Evolutionary conservation across 1,140 invertebrate species (phyloP), one percentile per base, ranked within the genome.

Genomic region (Heliconius nattereri): DNA sequence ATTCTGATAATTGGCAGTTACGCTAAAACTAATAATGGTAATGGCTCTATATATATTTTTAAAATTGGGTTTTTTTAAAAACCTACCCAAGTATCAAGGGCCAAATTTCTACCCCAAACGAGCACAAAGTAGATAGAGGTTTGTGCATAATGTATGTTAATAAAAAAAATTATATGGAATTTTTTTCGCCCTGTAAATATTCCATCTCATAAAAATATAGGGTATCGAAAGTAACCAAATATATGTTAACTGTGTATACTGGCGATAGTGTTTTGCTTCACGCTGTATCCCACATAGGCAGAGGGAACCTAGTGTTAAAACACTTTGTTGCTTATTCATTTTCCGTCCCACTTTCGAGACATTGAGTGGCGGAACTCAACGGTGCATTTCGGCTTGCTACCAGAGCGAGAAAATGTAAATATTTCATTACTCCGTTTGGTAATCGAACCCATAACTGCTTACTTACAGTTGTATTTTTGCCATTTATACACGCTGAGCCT

Each of bases 71-170:
- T 91, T 92, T n/a, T 82, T 81, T 82, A 86, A 88, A 90, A 89
- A 87, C 85, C 84, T 71, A 45, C 77, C 80, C 77, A 77, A 78
- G 60, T 54, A 82, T 80, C 84, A 87, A 89, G 87, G 89, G 88
- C 86, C 89, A 89, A 87, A 85, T 82, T 82, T 52, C 66, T 89
- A 89, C 87, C 86, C 88, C 84, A 89, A 86, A 26, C 77, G 83
- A 88, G 90, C 91, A 92, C 91, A 91, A 93, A 88, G 88, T 88
- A 81, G 80, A 83, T 78, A 81, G 86, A 82, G 84, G 85, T 81
- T 84, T 82, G 85, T 87, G 85, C 85, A 87, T 85, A 85, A 81
- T 87, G 73, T 54, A 72, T 54, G 19, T 75, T 70, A 52, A 72
- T 71, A 52, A 35, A 16, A 66, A 66, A 49, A 71, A 13, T 66